Percentiles rank a stretch among this genome's conserved stretches.
Conservation (phyloP, 2,113 vertebrate species). For the Mastomys natalensis region DNA sequence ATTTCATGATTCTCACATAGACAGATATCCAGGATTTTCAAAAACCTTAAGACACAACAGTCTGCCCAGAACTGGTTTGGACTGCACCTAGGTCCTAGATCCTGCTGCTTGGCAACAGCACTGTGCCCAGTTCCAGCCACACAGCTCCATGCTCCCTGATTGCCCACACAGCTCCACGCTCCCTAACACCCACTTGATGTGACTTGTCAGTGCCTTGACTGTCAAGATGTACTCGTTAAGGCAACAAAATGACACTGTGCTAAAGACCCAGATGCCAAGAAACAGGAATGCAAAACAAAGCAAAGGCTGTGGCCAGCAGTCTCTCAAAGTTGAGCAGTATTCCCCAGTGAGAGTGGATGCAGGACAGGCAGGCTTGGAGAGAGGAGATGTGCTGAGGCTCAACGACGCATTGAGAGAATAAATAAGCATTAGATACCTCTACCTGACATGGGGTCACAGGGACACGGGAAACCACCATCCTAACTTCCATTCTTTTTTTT, state of each 20-base stretch:
- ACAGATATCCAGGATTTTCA: background rate
- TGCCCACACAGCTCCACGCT: background rate
- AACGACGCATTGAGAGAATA: background rate
- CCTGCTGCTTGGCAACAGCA: background rate
- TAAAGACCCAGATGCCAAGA: background rate
- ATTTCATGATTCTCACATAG: background rate
- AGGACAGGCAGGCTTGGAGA: background rate
- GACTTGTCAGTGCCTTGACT: background rate
- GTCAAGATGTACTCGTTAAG: background rate
- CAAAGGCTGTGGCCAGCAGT: background rate
- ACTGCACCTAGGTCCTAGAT: background rate
- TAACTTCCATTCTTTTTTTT: background rate
- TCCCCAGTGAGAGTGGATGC: background rate
- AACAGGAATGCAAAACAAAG: background rate
- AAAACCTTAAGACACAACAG: too few relatives aligned
- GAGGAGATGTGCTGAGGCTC: background rate
- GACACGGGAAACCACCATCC: background rate
- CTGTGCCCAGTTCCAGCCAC: background rate
- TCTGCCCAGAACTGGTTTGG: background rate
- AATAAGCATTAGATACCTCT: background rate
- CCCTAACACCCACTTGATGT: background rate
- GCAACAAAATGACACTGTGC: background rate
- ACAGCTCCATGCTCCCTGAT: background rate
- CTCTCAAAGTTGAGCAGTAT: background rate
- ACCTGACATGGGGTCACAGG: background rate